A percentile compares a stretch with the other conserved stretches of the same genome.
These are phyloP conservation scores for Phocides pigmalion DNA, from an alignment of 1,140 invertebrate genomes.

Conservation along the genomic window DNA sequence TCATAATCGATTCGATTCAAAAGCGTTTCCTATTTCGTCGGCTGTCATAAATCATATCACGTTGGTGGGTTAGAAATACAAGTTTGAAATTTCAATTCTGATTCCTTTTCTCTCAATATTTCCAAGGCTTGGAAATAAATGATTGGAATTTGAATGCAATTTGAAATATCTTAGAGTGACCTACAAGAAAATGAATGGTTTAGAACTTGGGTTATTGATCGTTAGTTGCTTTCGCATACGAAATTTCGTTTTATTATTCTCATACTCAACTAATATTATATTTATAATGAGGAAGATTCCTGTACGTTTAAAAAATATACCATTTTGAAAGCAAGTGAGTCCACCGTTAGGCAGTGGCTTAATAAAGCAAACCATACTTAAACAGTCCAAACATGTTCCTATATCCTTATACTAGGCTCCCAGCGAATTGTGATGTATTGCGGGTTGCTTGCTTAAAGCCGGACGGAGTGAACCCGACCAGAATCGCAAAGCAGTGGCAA, in stretches of 20 bases:
- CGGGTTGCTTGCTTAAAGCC: background rate
- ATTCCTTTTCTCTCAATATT: slow-evolving; percentile 12
- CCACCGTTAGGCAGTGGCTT: background rate
- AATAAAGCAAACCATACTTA: background rate
- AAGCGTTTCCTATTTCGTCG: slow-evolving; percentile 12
- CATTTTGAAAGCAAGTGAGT: no score
- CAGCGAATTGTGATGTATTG: background rate
- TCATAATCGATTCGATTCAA: background rate
- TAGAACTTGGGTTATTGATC: background rate
- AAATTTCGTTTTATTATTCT: no score
- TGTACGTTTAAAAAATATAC: no score
- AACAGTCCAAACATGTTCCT: background rate
- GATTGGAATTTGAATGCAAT: slow-evolving; percentile 13
- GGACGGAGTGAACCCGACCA: background rate
- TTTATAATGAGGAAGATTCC: no score
- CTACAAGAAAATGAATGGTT: background rate
- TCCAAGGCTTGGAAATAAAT: slow-evolving; percentile 10
- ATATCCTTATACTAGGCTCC: background rate
- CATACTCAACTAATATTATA: no score
- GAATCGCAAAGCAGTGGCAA: background rate
- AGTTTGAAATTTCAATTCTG: slow-evolving; percentile 26
- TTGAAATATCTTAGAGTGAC: slow-evolving; percentile 13
- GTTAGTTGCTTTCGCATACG: background rate
- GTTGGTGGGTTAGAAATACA: slow-evolving; percentile 1
- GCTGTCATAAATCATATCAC: slow-evolving; percentile 13